phyloP scores from a whole-genome alignment of 1,140 invertebrate species.

The Araneus ventricosus region DNA sequence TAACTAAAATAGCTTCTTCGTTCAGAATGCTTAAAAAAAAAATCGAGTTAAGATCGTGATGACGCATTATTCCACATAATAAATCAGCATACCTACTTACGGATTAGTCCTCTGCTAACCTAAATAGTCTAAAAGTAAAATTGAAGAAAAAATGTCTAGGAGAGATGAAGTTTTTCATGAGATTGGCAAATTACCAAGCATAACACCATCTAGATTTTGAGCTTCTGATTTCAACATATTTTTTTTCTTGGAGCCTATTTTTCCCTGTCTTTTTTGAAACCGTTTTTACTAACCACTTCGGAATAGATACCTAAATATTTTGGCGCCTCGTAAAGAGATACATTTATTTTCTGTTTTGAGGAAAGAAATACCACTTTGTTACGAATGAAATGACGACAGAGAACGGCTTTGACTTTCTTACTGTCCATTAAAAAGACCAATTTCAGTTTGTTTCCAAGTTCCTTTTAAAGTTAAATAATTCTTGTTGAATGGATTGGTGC shows the following conservation, averaged over 20 bases:
- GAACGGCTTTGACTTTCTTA: neutral
- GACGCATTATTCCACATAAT: neutral
- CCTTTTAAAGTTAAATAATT: neutral
- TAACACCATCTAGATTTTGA: constrained; percentile 35
- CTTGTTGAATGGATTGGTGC: neutral
- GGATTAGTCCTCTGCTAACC: neutral
- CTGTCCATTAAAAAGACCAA: neutral
- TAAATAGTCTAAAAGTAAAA: neutral
- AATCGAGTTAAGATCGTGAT: neutral
- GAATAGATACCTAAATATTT: constrained; percentile 12
- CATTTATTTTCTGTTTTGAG: neutral
- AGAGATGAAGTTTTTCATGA: neutral
- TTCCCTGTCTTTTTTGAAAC: neutral
- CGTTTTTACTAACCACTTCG: neutral
- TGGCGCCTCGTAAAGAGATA: neutral
- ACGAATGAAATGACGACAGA: neutral
- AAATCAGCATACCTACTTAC: neutral
- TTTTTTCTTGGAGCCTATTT: neutral
- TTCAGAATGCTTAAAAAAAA: neutral
- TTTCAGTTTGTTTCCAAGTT: neutral
- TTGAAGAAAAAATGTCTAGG: neutral
- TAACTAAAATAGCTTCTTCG: neutral
- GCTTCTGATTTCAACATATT: constrained; percentile 25
- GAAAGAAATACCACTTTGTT: constrained; percentile 11
- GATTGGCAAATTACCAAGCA: neutral